These are phyloP conservation scores for Azemiops feae DNA, from an alignment of 2,113 vertebrate species.

Conservation along the genomic window DNA sequence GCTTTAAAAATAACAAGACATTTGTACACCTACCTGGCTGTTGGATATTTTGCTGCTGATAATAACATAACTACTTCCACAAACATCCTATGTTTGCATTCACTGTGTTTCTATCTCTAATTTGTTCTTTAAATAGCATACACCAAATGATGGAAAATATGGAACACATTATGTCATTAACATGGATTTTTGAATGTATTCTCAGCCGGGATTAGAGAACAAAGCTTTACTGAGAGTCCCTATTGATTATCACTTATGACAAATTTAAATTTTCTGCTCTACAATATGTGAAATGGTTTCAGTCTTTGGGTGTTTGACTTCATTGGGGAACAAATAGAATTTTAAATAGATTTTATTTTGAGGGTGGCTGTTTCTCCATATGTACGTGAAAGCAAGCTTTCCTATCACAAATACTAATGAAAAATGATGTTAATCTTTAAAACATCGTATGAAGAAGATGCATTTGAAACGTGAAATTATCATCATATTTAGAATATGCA, in stretches of 20 bases:
- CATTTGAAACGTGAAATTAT: neutral
- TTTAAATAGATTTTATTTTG: slow-evolving; percentile 7
- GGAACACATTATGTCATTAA: neutral
- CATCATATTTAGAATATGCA: neutral
- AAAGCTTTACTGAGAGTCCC: neutral
- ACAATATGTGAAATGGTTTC: neutral
- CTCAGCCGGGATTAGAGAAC: neutral
- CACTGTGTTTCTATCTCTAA: neutral
- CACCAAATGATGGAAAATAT: neutral
- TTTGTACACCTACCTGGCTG: neutral
- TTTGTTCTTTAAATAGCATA: neutral
- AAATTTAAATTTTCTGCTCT: neutral
- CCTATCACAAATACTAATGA: neutral
- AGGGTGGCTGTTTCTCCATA: slow-evolving; percentile 19
- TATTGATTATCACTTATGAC: neutral
- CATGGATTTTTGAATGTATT: neutral
- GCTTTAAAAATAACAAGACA: neutral
- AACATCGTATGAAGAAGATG: neutral
- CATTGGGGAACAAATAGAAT: slow-evolving; percentile 8
- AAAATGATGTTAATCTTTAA: neutral
- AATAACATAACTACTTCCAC: neutral
- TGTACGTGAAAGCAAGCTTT: slow-evolving; percentile 5
- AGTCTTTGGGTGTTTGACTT: neutral
- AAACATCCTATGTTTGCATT: neutral
- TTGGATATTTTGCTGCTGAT: neutral